Evolutionary conservation across 2,888 invertebrate species (phyloP), one percentile per base, ranked within the genome.

Genomic region (Eucera pruinosa): DNA sequence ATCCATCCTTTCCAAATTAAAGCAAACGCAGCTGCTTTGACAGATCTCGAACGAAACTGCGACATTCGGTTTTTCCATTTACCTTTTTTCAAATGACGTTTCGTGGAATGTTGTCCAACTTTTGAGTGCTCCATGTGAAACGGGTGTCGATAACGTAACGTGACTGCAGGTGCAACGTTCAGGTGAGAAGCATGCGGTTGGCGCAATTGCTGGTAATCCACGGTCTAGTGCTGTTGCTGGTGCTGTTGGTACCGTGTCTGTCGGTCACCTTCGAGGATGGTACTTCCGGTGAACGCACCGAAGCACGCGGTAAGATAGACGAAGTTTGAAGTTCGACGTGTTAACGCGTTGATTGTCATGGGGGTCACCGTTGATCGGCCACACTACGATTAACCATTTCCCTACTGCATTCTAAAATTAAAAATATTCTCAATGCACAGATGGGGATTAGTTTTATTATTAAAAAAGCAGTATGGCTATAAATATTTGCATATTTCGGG

Each of bases 251-350:
- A 80, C 69, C 71, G 25, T 87, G 87, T 48, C 85, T 88, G 69
- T 81, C 86, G 18, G 80, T 91, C 82, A 91, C 88, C 72, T 91
- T 91, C 80, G 78, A 87, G 66, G 91, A 91, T 69, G 86, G 76
- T 20, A 68, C 62, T 64, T 66, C 84, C 55, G 83, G 82, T 41
- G 83, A 85, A 11, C 84, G 81, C 54, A 15, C 60, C 7, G 61
- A 71, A 18, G 67, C 64, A 23, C 73, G 78, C 18, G 89, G 89
- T 89, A 81, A 78, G 80, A 57, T n/a, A 1, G 39, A n/a, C 15
- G 1, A 41, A 11, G n/a, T 18, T 30, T 15, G 4, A 41, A 9
- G 5, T 33, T 15, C 2, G 11, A 30, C 2, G 6, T 5, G 7
- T 33, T 33, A 33, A 33, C 33, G 4, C 3, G 33, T 33, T 33